These are phyloP conservation scores for Microcebus ravelobensis DNA, from an alignment of 2,113 vertebrate genomes.

Conservation along the genomic window DNA sequence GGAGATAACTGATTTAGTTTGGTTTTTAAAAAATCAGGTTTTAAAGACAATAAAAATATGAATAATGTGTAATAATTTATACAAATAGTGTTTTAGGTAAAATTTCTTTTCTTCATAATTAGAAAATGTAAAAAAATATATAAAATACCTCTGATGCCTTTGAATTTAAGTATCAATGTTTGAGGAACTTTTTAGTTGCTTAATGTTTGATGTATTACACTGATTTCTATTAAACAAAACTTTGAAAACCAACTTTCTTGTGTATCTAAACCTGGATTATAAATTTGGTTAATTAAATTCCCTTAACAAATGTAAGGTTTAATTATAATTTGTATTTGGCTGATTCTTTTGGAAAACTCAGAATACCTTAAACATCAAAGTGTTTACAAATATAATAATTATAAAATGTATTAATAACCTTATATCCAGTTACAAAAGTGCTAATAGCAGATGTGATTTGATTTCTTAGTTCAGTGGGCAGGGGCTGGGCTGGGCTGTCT, in stretches of 20 bases:
- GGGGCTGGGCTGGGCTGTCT: not conserved
- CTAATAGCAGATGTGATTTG: not conserved
- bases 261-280: not conserved
- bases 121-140: slow-evolving; percentile 10
- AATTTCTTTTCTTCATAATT: slow-evolving; percentile 26
- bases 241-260: not conserved
- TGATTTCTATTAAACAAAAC: slow-evolving; percentile 14
- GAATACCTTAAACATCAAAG: not conserved
- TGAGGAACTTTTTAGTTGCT: not conserved
- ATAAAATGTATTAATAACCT: not conserved
- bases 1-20: not conserved
- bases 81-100: not conserved
- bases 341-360: slow-evolving; percentile 4
- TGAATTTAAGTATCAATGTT: not conserved
- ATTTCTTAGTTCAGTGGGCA: not conserved
- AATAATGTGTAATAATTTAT: not conserved
- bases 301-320: not conserved
- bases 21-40: not conserved
- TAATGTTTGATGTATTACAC: not conserved
- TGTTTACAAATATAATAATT: not conserved
- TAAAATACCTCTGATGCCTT: not conserved
- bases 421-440: not conserved
- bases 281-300: slow-evolving; percentile 9
- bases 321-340: not conserved
- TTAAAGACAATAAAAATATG: slow-evolving; percentile 3